phyloP scores from a whole-genome alignment of 1,140 invertebrate genomes.

The Centruroides vittatus region DNA sequence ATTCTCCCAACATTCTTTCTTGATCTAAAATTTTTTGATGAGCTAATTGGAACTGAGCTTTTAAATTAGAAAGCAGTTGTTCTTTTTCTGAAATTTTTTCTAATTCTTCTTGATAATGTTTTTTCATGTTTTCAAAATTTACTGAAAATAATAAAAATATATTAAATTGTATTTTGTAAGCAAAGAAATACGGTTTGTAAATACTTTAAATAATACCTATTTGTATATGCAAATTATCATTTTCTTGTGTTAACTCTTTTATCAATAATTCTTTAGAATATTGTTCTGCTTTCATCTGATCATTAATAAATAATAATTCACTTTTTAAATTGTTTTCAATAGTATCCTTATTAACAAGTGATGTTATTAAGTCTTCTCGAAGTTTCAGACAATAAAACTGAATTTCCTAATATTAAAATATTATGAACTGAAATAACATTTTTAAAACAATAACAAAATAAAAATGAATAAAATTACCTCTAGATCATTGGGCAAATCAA shows the following conservation, averaged over 20 bases:
- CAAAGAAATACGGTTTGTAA: too few relatives aligned
- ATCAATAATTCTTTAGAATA: slow-evolving; percentile 43
- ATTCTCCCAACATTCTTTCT: too few relatives aligned
- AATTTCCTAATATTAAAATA: slow-evolving; percentile 47
- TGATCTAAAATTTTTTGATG: too few relatives aligned
- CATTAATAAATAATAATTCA: slow-evolving; percentile 57
- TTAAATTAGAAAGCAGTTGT: too few relatives aligned
- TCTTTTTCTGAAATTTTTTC: too few relatives aligned
- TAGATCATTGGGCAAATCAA: slow-evolving; percentile 79
- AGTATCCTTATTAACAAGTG: slow-evolving; percentile 73
- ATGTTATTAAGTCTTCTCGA: slow-evolving; percentile 79
- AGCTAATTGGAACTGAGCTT: too few relatives aligned
- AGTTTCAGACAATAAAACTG: slow-evolving; percentile 69
- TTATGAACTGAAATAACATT: too few relatives aligned
- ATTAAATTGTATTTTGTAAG: too few relatives aligned
- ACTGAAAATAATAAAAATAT: too few relatives aligned
- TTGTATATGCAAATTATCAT: slow-evolving; percentile 37
- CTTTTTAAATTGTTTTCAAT: slow-evolving; percentile 52
- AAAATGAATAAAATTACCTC: slow-evolving; percentile 37
- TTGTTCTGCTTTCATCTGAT: slow-evolving; percentile 39
- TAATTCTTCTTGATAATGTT: too few relatives aligned
- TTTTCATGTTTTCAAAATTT: too few relatives aligned
- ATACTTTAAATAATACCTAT: neutral
- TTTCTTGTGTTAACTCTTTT: slow-evolving; percentile 45
- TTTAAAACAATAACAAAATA: slow-evolving; percentile 2